Conservation (phyloP, 2,113 vertebrate genomes). For the Brachypodius melanocephalos region DNA sequence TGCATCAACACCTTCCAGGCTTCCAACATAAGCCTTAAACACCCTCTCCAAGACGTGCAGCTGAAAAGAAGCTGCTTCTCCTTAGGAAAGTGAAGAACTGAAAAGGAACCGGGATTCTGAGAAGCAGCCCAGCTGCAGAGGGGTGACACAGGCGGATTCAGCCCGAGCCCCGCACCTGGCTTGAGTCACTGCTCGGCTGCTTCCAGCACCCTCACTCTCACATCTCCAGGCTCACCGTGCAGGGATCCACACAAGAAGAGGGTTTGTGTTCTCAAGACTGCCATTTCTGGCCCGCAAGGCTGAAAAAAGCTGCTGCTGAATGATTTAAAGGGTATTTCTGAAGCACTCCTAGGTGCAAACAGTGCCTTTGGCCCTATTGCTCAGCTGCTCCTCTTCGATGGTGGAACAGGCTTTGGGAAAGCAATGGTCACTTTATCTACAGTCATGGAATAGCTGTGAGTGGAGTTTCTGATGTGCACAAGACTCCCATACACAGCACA, state of each 20-base stretch:
- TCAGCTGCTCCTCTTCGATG: not conserved
- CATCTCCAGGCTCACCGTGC: not conserved
- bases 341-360: not conserved
- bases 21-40: not conserved
- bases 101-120: not conserved
- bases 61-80: not conserved
- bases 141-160: accelerated
- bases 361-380: not conserved
- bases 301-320: not conserved
- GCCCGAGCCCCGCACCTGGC: accelerated
- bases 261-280: not conserved
- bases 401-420: not conserved
- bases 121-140: not conserved
- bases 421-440: not conserved
- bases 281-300: not conserved
- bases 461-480: not conserved
- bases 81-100: not conserved
- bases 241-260: not conserved
- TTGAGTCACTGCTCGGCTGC: not conserved
- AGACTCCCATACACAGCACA: not conserved
- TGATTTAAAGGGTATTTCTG: not conserved
- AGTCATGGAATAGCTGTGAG: not conserved
- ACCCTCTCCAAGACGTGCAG: not conserved
- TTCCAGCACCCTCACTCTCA: not conserved
- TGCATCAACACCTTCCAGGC: not conserved